Base-by-base conservation (phyloP, 1,140 invertebrate genomes). In the Drosophila asahinai region DNA sequence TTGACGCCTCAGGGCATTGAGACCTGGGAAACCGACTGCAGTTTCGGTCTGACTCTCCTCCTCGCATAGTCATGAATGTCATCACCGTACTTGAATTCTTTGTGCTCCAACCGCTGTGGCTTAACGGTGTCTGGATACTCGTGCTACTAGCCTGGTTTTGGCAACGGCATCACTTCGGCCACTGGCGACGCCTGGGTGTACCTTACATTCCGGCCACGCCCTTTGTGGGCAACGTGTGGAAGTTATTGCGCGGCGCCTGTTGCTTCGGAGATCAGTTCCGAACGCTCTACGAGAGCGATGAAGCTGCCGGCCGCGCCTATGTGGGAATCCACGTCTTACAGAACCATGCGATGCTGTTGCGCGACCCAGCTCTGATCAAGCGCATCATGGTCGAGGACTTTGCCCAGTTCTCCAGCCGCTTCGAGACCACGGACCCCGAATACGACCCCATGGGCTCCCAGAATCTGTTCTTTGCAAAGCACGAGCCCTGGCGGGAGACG, bases 291-390 rank as follows among this genome's bases (percentile, higher is more conserved):
- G 81, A 79, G 12, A 38, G 49, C 5, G 6, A 27, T 0, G 36
- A 22, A 1, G 70, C 89, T 6, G 43, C 51, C 15, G 77, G 65
- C 1, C 74, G 79, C 5, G 75, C 90, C 38, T 83, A 72, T 57
- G 82, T 94, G 33, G 94, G 94, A 3, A 91, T 94, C 7, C 93
- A 93, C 63, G 93, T 94, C 51, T 82, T 93, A 14, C 81, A 93
- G 55, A 83, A 91, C 54, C 94, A 94, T 1, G 91, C 86, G 5
- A 52, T 95, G 11, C 79, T 95, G 0, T 57, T 95, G 0, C 87
- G 93, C 0, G 94, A 95, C 67, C 93, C 93, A 0, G 93, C 94
- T n/a, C 74, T 95, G 1, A 93, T 95, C 6, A 94, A 94, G 66
- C 76, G 87, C 5, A 93, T 95, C 33, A 65, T 94, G 3, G 83